A percentile compares a stretch with the other conserved stretches of the same genome.
Evolutionary conservation across 1,140 invertebrate species (phyloP).

Genomic region (Drosophila obscura): DNA sequence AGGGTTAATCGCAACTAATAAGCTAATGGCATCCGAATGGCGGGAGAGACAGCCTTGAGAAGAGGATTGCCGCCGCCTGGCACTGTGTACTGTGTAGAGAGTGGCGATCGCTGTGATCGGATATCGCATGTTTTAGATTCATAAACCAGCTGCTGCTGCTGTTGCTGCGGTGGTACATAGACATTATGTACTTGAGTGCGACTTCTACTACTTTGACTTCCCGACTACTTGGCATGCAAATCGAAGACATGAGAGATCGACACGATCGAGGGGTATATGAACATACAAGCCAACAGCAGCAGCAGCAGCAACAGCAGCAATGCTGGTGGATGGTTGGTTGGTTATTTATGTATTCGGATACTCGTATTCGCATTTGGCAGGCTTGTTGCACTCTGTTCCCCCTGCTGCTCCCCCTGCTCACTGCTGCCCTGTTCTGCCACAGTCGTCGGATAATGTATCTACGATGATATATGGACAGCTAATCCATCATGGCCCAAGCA

Average conservation of each 20-base stretch:
- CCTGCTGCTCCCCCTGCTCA: not conserved
- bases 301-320: not conserved
- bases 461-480: conserved; percentile 52
- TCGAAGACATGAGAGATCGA: conserved; percentile 36
- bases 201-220: not conserved
- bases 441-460: conserved; percentile 46
- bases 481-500: conserved; percentile 53
- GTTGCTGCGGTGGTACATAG: conserved; percentile 11
- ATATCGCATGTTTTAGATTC: conserved; percentile 35
- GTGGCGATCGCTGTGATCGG: conserved; percentile 25
- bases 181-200: conserved; percentile 1
- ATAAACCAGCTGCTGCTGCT: conserved; percentile 7
- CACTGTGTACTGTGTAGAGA: too few species aligned
- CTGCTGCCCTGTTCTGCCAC: conserved; percentile 6
- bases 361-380: not conserved
- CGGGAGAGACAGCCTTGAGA: conserved; percentile 27
- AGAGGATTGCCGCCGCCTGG: too few species aligned
- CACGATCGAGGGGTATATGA: conserved; percentile 31
- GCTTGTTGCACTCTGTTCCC: not conserved
- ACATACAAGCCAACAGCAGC: conserved; percentile 7
- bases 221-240: conserved; percentile 41
- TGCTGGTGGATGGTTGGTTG: not conserved
- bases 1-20: conserved; percentile 34
- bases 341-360: conserved; percentile 43
- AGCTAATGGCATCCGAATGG: conserved; percentile 27